Conservation (phyloP, 2,888 invertebrate species). For the Drosophila helvetica region DNA sequence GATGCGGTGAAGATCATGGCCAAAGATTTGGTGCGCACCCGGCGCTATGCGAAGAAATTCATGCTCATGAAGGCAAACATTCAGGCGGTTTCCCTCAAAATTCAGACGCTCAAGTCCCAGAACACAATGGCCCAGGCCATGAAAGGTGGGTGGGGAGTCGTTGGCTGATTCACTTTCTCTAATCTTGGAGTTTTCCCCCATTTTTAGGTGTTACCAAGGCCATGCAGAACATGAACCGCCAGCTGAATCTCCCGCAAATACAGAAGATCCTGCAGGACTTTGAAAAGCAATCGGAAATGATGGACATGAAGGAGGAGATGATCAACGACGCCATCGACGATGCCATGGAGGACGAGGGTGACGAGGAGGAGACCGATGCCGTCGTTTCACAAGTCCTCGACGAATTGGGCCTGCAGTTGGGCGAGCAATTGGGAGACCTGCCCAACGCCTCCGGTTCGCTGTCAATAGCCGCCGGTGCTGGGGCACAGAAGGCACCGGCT, state of each 20-base stretch:
- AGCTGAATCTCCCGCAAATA: conserved; percentile 98
- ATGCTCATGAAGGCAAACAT: conserved; percentile 99
- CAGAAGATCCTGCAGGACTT: conserved; percentile 98
- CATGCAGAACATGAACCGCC: conserved; percentile 99
- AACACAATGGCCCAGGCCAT: conserved; percentile 99
- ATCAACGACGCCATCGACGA: conserved; percentile 99
- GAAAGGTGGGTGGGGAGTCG: conserved; percentile 86
- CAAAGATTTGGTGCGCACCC: conserved; percentile 97
- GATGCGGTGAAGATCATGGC: conserved; percentile 99
- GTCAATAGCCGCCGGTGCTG: conserved; percentile 86
- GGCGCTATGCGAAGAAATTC: conserved; percentile 98
- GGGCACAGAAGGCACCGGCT: conserved; percentile 87
- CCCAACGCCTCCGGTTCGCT: conserved; percentile 88
- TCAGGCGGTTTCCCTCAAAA: conserved; percentile 98
- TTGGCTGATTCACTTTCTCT: conserved; percentile 22
- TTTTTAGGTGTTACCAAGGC: conserved; percentile 93
- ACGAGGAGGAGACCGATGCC: conserved; percentile 98
- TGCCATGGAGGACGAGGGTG: conserved; percentile 99
- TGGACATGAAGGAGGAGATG: conserved; percentile 99
- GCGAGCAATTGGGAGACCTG: conserved; percentile 95
- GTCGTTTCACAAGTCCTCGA: conserved; percentile 98
- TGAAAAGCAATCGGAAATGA: conserved; percentile 99
- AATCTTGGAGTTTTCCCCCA: not conserved
- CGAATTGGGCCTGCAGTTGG: conserved; percentile 97
- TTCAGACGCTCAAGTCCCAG: conserved; percentile 98